These are phyloP conservation scores for Spatula clypeata DNA, from an alignment of 2,797 vertebrate species.

Conservation along the genomic window DNA sequence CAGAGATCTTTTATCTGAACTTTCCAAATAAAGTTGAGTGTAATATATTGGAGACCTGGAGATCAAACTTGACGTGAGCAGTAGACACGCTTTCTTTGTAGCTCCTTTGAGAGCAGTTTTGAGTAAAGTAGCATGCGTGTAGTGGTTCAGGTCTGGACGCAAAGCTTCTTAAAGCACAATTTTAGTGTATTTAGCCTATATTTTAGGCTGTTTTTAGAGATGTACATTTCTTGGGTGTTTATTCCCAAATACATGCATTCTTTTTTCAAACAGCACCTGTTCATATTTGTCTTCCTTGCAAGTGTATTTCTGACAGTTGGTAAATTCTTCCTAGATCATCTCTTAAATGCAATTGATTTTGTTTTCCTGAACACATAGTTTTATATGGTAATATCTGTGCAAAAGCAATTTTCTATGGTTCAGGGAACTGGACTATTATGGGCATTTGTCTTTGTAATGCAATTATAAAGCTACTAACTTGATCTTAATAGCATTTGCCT, in stretches of 20 bases:
- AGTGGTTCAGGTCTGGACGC: background rate
- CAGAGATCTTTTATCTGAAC: background rate
- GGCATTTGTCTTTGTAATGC: constrained; percentile 77
- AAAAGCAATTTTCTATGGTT: constrained; percentile 70
- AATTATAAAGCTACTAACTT: constrained; percentile 73
- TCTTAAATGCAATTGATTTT: constrained; percentile 64
- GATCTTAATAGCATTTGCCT: constrained; percentile 75
- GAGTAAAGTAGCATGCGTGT: background rate
- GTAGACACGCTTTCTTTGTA: background rate
- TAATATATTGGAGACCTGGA: background rate
- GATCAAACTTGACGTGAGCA: background rate
- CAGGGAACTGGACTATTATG: constrained; percentile 57
- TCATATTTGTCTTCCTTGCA: constrained; percentile 34
- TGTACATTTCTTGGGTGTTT: background rate
- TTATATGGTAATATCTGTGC: constrained; percentile 59
- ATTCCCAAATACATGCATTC: background rate
- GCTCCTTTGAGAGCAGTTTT: background rate
- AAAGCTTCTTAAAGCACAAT: background rate
- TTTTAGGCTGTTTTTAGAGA: background rate
- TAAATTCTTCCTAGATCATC: constrained; percentile 40
- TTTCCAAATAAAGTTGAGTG: background rate
- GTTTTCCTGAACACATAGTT: constrained; percentile 61
- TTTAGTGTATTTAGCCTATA: background rate
- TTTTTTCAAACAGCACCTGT: constrained; percentile 10
- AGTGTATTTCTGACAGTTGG: constrained; percentile 25